Percentiles rank a stretch among this genome's conserved stretches.
These are phyloP conservation scores for Sarotherodon lohbergeri DNA, from an alignment of 2,113 vertebrate species.

Conservation along the genomic window DNA sequence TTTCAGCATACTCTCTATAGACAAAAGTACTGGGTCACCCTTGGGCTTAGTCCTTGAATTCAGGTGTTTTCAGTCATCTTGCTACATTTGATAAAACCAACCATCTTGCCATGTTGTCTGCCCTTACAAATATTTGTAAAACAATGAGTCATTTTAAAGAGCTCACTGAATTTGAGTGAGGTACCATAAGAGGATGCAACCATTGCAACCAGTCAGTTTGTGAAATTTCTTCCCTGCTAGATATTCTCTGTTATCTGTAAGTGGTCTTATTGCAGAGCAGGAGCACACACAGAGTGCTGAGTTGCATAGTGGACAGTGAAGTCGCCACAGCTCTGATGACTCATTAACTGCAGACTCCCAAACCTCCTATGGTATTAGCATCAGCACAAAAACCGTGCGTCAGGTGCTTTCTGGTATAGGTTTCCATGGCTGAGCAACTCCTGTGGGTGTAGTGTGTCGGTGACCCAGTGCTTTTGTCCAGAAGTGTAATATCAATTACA, in stretches of 20 bases:
- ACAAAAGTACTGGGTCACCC: not conserved
- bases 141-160: not conserved
- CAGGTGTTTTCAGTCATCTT: not conserved
- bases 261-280: not conserved
- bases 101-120: not conserved
- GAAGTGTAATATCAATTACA: not conserved
- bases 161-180: not conserved
- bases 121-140: not conserved
- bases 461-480: not conserved
- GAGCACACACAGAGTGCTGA: not conserved
- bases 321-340: not conserved
- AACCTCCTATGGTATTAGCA: not conserved
- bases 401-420: not conserved
- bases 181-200: not conserved
- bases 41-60: not conserved
- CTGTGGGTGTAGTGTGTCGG: not conserved
- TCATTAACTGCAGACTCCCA: not conserved
- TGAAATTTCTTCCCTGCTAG: not conserved
- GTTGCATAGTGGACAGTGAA: not conserved
- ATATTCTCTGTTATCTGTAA: not conserved
- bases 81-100: not conserved
- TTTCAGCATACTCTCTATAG: not conserved
- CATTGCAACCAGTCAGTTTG: not conserved
- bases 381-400: not conserved
- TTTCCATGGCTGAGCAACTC: not conserved